These are phyloP conservation scores for Cephalotes varians DNA, from an alignment of 2,888 invertebrate genomes.

Conservation along the genomic window DNA sequence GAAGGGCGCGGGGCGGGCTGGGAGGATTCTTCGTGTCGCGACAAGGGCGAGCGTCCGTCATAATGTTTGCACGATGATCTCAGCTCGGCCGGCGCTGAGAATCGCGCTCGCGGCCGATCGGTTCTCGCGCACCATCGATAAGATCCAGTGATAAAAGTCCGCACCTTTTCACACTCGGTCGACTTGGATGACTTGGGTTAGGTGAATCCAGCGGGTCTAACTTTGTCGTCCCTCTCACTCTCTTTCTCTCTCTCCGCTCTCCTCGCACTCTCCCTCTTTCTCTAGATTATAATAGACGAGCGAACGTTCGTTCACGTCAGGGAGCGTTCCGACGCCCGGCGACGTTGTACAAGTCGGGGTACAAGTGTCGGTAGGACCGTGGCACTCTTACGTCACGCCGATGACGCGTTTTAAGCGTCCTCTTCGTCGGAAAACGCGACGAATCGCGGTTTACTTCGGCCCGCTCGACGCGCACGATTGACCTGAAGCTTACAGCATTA, in stretches of 20 bases:
- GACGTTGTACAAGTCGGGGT: background rate
- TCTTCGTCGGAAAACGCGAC: background rate
- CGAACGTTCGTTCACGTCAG: background rate
- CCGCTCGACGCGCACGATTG: background rate
- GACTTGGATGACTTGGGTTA: slow-evolving; percentile 27
- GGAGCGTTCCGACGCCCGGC: slow-evolving; percentile 9
- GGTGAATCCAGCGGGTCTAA: slow-evolving; percentile 8
- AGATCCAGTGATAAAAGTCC: slow-evolving; percentile 37
- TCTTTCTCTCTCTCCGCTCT: background rate
- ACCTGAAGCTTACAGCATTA: background rate
- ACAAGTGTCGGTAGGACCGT: background rate
- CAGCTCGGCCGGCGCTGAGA: slow-evolving; percentile 69
- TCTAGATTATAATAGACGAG: background rate
- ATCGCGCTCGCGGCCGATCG: slow-evolving; percentile 11
- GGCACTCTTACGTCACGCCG: background rate
- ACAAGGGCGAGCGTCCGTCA: slow-evolving; percentile 76
- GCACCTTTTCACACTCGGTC: slow-evolving; percentile 2
- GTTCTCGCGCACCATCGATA: slow-evolving; percentile 54
- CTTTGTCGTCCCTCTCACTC: background rate
- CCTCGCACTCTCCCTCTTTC: background rate
- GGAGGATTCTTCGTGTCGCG: slow-evolving; percentile 70
- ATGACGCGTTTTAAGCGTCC: background rate
- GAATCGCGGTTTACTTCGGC: background rate
- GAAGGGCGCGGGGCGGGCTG: slow-evolving; percentile 55
- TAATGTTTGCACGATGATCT: slow-evolving; percentile 80